Percentiles rank a stretch among this genome's conserved stretches.
phyloP scores from a whole-genome alignment of 92 coral and sea anemone genomes.

The Palythoa caribaeorum region DNA sequence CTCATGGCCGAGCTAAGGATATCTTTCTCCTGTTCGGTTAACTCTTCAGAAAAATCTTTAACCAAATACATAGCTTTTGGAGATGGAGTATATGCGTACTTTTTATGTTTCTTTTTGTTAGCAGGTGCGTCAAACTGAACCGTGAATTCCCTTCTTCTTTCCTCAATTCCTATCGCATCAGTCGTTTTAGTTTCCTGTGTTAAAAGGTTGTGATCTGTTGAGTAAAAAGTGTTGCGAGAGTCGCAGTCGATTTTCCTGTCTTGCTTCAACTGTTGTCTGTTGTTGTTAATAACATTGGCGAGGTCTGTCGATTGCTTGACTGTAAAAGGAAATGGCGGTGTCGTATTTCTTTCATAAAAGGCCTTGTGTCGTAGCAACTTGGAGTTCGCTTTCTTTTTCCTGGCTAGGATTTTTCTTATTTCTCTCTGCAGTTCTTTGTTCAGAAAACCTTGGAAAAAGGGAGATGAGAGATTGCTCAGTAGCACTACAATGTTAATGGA shows the following conservation, averaged over 20 bases:
- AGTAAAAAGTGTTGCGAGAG: not conserved
- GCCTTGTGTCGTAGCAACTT: conserved; percentile 19
- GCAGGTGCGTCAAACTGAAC: conserved; percentile 2
- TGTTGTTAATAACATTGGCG: not conserved
- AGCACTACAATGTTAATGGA: not conserved
- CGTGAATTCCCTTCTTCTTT: not conserved
- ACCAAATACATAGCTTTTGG: conserved; percentile 3
- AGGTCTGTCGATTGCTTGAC: not conserved
- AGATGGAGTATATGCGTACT: conserved; percentile 16
- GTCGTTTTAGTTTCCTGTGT: not conserved
- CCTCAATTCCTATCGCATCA: not conserved
- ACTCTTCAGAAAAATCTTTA: conserved; percentile 21
- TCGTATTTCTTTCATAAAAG: conserved; percentile 2
- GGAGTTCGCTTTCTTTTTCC: not conserved
- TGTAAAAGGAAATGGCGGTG: not conserved
- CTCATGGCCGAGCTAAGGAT: conserved; percentile 3
- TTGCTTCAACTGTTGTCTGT: not conserved
- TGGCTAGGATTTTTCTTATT: not conserved
- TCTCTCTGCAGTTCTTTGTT: conserved; percentile 29
- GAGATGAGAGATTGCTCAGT: not conserved
- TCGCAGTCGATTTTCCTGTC: not conserved
- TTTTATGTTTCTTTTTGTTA: not conserved
- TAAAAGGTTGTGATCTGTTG: not conserved
- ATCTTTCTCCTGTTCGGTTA: conserved; percentile 3
- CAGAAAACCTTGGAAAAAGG: conserved; percentile 2